Percentiles rank a stretch among this genome's conserved stretches.
These are phyloP conservation scores for Syrista parreyssii DNA, from an alignment of 2,888 invertebrate species.

Conservation along the genomic window DNA sequence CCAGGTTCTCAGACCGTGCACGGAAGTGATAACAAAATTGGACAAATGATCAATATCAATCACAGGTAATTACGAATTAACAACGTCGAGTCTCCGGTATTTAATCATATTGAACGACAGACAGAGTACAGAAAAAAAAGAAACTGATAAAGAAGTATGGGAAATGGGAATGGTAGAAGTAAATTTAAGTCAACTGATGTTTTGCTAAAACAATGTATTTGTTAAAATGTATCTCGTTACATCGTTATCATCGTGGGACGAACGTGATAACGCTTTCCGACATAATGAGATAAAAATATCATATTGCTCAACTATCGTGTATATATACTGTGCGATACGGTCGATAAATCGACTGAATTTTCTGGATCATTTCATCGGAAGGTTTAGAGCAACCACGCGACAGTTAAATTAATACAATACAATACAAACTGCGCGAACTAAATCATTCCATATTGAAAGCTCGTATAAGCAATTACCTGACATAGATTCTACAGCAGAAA, in stretches of 20 bases:
- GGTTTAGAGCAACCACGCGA: not conserved
- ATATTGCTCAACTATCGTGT: not conserved
- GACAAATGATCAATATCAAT: not conserved
- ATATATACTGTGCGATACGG: not conserved
- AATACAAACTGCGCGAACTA: not conserved
- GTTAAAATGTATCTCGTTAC: not conserved
- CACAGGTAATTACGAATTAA: not conserved
- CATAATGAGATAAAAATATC: not conserved
- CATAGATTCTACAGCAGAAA: not conserved
- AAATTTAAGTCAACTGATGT: not conserved
- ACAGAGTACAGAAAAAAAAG: not conserved
- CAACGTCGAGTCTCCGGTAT: no score
- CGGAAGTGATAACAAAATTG: not conserved
- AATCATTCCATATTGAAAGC: not conserved
- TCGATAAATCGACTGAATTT: not conserved
- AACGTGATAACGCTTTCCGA: not conserved
- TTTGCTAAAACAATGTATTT: not conserved
- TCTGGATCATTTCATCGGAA: not conserved
- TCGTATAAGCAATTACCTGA: not conserved
- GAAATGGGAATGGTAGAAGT: not conserved
- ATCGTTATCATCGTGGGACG: not conserved
- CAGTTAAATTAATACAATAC: not conserved
- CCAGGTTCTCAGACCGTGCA: not conserved
- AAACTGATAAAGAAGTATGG: not conserved
- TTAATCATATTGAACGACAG: not conserved